Conservation (phyloP, 2,888 invertebrate genomes). For the Brachynemurus nebulosus region DNA sequence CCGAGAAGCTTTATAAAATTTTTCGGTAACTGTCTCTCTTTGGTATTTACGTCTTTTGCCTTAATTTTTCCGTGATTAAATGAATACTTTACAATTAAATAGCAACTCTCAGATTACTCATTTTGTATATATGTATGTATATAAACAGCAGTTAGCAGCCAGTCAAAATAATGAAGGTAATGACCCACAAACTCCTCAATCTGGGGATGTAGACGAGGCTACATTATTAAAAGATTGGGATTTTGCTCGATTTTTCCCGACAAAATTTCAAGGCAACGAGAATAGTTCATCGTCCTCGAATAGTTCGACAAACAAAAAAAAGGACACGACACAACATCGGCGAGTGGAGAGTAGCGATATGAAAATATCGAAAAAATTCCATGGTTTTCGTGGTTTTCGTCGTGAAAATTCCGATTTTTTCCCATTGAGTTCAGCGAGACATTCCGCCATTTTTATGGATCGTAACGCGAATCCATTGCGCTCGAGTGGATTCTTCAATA, state of each 20-base stretch:
- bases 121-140: too few species aligned
- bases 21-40: too few species aligned
- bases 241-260: constrained; percentile 70
- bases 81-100: too few species aligned
- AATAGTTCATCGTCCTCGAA: constrained; percentile 14
- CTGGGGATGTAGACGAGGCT: constrained; percentile 58
- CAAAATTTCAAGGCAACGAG: constrained; percentile 26
- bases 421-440: constrained; percentile 55
- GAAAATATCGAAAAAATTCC: constrained; percentile 54
- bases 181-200: constrained; percentile 25
- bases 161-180: constrained; percentile 20
- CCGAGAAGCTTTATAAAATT: too few species aligned
- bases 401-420: constrained; percentile 77
- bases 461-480: constrained; percentile 38
- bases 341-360: constrained; percentile 60
- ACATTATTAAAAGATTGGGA: constrained; percentile 76
- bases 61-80: too few species aligned
- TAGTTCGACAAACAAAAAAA: constrained; percentile 15
- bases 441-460: constrained; percentile 53
- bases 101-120: too few species aligned
- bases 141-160: constrained; percentile 34
- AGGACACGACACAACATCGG: constrained; percentile 36
- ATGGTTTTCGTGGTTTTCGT: constrained; percentile 65
- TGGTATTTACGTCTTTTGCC: too few species aligned
- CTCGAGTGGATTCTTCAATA: constrained; percentile 57